A percentile compares a stretch with the other conserved stretches of the same genome.
These are phyloP conservation scores for Scrobipalpa costella DNA, from an alignment of 2,888 invertebrate genomes.

Conservation along the genomic window DNA sequence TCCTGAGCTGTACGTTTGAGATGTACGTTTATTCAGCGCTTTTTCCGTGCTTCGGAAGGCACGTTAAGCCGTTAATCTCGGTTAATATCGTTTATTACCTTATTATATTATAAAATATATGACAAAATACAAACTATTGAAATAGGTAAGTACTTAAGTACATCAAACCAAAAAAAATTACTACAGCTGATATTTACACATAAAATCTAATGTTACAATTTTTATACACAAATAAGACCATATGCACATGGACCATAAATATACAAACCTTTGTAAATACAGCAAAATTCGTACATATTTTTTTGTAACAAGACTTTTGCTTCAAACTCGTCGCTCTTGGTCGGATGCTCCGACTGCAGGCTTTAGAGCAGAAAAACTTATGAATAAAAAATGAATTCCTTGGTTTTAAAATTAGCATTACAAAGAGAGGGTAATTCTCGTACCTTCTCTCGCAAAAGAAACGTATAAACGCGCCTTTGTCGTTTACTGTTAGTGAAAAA, in stretches of 20 bases:
- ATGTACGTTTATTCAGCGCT: too few species aligned
- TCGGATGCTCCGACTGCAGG: conserved; percentile 73
- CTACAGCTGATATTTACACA: too few species aligned
- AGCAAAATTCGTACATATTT: conserved; percentile 38
- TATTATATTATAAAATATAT: too few species aligned
- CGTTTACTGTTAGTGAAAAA: conserved; percentile 70
- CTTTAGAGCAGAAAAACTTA: conserved; percentile 78
- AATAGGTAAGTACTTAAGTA: too few species aligned
- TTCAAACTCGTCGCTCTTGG: conserved; percentile 70
- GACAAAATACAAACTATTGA: too few species aligned
- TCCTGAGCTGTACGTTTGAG: too few species aligned
- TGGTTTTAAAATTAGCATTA: conserved; percentile 80
- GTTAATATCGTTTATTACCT: too few species aligned
- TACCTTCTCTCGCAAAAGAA: conserved; percentile 73
- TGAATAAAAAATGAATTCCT: conserved; percentile 81
- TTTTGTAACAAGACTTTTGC: conserved; percentile 51
- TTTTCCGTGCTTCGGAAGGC: too few species aligned
- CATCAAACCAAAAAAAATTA: too few species aligned
- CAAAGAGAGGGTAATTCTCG: conserved; percentile 78
- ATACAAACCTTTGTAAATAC: conserved; percentile 1
- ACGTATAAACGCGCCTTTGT: conserved; percentile 69
- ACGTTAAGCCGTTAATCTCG: too few species aligned
- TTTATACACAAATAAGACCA: not conserved
- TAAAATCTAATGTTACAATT: too few species aligned
- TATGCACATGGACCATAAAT: not conserved